Base-by-base conservation (phyloP, 2,888 invertebrate species). In the Trissoscelio sp. region DNA sequence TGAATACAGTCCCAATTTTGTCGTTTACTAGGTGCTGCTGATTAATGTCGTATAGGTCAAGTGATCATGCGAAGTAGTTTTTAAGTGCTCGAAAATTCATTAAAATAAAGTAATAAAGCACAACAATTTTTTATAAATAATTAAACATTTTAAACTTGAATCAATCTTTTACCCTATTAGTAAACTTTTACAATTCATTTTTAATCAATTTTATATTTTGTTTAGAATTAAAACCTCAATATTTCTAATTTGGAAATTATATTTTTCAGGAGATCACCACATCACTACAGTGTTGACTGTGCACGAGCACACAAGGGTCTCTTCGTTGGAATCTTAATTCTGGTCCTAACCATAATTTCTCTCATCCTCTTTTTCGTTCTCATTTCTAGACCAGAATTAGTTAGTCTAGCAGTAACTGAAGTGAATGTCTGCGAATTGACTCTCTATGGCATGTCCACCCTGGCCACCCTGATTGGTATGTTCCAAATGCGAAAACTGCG, bases 211-310 rank as follows among this genome's bases (percentile, higher is more conserved):
- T 28, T 5, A 28, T 5, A 28, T 28, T 5, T 28, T 28, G 28
- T 28, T 28, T 39, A 34, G 34, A 34, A 42, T 12, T 42, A 5
- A 20, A 1, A 20, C 46, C 20, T 20, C 2, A 46, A 46, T 22
- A 20, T 48, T 2, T 48, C n/a, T 48, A 55, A 51, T 20, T 18
- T 42, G 22, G 12, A 42, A 39, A 31, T 42, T 42, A 2, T 31
- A 12, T 53, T 0, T 67, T 94, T 94, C 89, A 96, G 96, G 88
- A 94, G 96, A 83, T 96, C 96, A 0, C 97, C 97, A 0, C 97
- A 97, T 92, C 95, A 97, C 87, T 97, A 97, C 92, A 97, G 97
- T 66, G 97, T 98, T 3, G 98, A 98, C 90, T 98, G 98, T 91
- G 97, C 97, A 0, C 93, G 97, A 78, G 97, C 98, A 0, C 98